Percentiles rank a stretch among this genome's conserved stretches.
Evolutionary conservation across 1,140 invertebrate genomes (phyloP).

Genomic region (Dysdera silvatica): DNA sequence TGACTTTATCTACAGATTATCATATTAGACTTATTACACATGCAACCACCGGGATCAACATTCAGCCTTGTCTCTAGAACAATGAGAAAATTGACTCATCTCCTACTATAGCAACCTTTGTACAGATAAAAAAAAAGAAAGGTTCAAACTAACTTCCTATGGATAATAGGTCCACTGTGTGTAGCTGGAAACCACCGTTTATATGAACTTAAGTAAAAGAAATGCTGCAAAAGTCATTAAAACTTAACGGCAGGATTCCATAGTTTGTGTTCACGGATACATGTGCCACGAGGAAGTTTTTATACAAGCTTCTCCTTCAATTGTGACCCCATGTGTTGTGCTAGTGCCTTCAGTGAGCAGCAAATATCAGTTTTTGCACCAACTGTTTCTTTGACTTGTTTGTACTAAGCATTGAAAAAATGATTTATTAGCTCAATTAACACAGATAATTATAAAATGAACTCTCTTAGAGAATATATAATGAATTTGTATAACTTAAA

Average conservation of each 20-base stretch:
- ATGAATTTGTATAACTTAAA: too few species aligned
- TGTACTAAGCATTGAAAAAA: too few species aligned
- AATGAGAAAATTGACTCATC: conserved; percentile 12
- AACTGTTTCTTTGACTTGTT: too few species aligned
- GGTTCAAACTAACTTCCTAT: too few species aligned
- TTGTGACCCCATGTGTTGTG: conserved; percentile 31
- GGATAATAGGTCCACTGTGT: conserved; percentile 28
- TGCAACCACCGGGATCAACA: conserved; percentile 51
- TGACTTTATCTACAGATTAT: conserved; percentile 68
- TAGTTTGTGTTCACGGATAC: conserved; percentile 29
- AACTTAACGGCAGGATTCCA: conserved; percentile 22
- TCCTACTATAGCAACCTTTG: conserved; percentile 24
- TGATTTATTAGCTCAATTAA: too few species aligned
- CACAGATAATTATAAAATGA: too few species aligned
- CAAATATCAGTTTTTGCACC: conserved; percentile 30
- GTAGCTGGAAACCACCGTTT: conserved; percentile 24
- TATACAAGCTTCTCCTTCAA: conserved; percentile 29
- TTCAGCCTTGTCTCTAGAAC: conserved; percentile 43
- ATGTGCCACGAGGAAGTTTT: conserved; percentile 30
- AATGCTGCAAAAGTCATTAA: conserved; percentile 21
- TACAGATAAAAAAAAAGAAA: conserved; percentile 16
- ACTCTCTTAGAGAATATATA: too few species aligned
- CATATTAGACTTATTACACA: conserved; percentile 54
- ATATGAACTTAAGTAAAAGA: too few species aligned
- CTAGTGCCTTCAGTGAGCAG: conserved; percentile 31